Conservation (phyloP, 1,140 invertebrate genomes). For the Diabrotica virgifera region DNA sequence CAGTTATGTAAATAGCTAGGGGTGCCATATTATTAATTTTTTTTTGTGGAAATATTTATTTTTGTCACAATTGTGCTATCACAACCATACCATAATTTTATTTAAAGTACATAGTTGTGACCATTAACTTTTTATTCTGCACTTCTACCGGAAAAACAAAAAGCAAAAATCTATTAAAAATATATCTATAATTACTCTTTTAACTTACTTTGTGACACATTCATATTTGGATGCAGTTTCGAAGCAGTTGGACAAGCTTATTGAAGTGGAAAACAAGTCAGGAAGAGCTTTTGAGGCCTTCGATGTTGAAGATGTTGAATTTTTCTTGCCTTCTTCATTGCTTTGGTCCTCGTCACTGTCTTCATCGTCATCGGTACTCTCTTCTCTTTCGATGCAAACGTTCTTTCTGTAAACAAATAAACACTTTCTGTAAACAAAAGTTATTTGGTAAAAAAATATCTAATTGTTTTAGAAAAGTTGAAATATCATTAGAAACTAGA, state of each 20-base stretch:
- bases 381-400: constrained; percentile 53
- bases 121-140: too few relatives aligned
- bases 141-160: background rate
- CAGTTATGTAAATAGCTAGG: too few relatives aligned
- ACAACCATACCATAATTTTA: too few relatives aligned
- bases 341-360: constrained; percentile 39
- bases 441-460: too few relatives aligned
- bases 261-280: constrained; percentile 49
- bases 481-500: too few relatives aligned
- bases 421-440: too few relatives aligned
- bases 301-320: constrained; percentile 31
- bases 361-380: constrained; percentile 47
- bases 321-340: constrained; percentile 39
- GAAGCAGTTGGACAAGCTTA: constrained; percentile 54
- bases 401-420: constrained; percentile 45
- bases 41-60: too few relatives aligned
- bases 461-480: too few relatives aligned
- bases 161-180: background rate
- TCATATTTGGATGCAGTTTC: constrained; percentile 56
- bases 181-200: background rate
- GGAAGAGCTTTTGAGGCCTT: constrained; percentile 23
- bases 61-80: too few relatives aligned
- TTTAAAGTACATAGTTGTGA: too few relatives aligned
- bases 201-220: constrained; percentile 57
- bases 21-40: too few relatives aligned